A percentile compares a stretch with the other conserved stretches of the same genome.
Conservation (phyloP, 92 coral and sea anemone species). For the Pocillopora grandis region DNA sequence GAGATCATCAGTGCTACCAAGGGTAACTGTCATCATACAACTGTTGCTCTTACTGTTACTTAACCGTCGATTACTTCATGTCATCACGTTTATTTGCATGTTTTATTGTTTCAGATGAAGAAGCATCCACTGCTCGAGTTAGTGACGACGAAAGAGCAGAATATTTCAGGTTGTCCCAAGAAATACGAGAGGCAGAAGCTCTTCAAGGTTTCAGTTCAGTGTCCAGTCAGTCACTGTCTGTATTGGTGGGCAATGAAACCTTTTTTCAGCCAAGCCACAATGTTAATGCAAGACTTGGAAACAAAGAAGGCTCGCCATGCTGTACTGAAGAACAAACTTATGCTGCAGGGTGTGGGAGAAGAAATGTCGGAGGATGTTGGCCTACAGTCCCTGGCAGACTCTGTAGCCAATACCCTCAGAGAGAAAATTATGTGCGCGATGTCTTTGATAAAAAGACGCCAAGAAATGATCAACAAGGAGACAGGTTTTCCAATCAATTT, state of each 20-base stretch:
- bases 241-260: too few species aligned
- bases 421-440: background rate
- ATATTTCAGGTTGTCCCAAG: background rate
- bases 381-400: background rate
- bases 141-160: background rate
- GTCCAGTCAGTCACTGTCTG: background rate
- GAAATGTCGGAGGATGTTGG: too few species aligned
- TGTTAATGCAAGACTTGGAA: too few species aligned
- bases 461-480: background rate
- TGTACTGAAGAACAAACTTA: too few species aligned
- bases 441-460: background rate
- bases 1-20: background rate
- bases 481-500: background rate
- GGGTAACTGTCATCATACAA: background rate
- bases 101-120: background rate
- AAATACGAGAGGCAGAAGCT: background rate
- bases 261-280: too few species aligned
- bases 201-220: background rate
- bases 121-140: background rate
- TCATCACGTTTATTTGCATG: background rate
- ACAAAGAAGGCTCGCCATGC: too few species aligned
- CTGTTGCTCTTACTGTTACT: background rate
- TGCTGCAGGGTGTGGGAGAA: too few species aligned
- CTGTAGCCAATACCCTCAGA: background rate
- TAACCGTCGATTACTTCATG: background rate